Evolutionary conservation across 2,888 invertebrate species (phyloP), one percentile per base, ranked within the genome.

Genomic region (Lapara coniferarum): DNA sequence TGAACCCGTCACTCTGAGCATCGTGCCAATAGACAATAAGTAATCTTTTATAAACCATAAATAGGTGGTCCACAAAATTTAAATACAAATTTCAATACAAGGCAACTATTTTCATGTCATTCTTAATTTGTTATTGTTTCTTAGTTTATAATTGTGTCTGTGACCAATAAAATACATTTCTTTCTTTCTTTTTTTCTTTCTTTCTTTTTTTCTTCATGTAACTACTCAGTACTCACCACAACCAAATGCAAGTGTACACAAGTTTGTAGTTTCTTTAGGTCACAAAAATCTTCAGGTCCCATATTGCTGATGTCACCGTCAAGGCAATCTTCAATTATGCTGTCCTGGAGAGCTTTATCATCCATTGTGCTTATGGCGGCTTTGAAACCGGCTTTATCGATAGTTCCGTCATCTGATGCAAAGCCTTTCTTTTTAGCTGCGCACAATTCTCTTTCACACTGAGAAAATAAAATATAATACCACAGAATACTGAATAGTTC

Each of bases 361-460:
- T 63, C 66, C 3, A 68, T 72, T 4, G 78, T 56, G 0, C 69
- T 25, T 4, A 81, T 0, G 0, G 0, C 0, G n/a, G 71, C 74
- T 30, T 68, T 53, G 0, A 81, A 37, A 30, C 74, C 80, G 0
- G 67, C 69, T 56, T 72, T 80, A 52, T 85, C 76, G 13, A 84
- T 46, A 12, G 74, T 79, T 2, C 82, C 83, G 25, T 82, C 82
- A 4, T 75, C 69, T 2, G 74, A 69, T 0, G 74, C 77, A 10
- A 72, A 69, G 4, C 85, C 85, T 19, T 7, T 57, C 59, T 83
- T 84, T 19, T 74, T 75, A 1, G 79, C 84, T 10, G 79, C 0
- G 56, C 86, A 86, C 51, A 77, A 72, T 0, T 80, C 79, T 30
- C 70, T 52, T 0, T 81, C 80, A 63, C 85, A 85, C 85, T 85